These are phyloP conservation scores for Mercenaria mercenaria DNA, from an alignment of 1,140 invertebrate genomes.

Conservation along the genomic window DNA sequence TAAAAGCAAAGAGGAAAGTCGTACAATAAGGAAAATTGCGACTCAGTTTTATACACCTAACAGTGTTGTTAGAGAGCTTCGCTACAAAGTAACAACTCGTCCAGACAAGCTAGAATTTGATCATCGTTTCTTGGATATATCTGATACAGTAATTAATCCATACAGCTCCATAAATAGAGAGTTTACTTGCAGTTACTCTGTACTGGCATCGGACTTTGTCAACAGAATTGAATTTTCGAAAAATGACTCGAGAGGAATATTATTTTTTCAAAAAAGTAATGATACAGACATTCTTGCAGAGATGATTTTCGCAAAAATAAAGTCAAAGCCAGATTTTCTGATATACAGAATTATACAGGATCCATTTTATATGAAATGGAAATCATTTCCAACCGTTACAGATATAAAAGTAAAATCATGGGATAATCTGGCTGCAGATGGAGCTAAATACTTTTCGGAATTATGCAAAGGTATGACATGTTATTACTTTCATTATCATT, in stretches of 20 bases:
- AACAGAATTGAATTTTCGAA: conserved; percentile 6
- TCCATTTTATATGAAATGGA: background rate
- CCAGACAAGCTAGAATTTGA: no score
- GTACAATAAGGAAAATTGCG: background rate
- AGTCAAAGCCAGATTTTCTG: background rate
- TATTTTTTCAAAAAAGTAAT: conserved; percentile 9
- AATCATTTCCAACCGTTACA: background rate
- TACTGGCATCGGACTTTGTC: no score
- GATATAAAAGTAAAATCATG: background rate
- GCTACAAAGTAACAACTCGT: background rate
- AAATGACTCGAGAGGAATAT: background rate
- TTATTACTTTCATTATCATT: no score
- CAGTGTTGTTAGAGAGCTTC: background rate
- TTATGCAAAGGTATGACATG: background rate
- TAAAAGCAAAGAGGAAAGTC: background rate
- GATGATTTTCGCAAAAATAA: background rate
- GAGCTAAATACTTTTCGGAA: background rate
- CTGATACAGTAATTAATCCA: background rate
- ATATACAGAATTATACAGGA: background rate
- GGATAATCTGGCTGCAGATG: background rate
- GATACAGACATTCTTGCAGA: background rate
- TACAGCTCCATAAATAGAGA: background rate
- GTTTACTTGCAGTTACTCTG: no score
- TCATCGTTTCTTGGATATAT: background rate
- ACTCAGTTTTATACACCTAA: background rate